Evolutionary conservation across 2,888 invertebrate genomes (phyloP).

Genomic region (Ptilodon capucinus): DNA sequence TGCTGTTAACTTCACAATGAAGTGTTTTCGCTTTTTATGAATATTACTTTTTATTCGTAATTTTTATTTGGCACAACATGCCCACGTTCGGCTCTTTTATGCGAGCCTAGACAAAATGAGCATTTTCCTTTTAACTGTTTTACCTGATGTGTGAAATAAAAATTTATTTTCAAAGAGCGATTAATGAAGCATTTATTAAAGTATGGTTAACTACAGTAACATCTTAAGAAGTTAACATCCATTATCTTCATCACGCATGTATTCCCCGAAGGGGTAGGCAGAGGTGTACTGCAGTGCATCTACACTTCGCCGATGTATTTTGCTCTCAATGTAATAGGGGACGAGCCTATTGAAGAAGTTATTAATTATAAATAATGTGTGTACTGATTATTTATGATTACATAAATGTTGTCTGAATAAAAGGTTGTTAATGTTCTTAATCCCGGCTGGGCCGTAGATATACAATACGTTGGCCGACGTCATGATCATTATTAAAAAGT

Average conservation of each 20-base stretch:
- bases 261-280: no score
- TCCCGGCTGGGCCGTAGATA: conserved; percentile 2
- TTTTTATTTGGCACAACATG: conserved; percentile 8
- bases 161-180: conserved; percentile 20
- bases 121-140: conserved; percentile 24
- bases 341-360: background rate
- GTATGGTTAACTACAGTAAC: no score
- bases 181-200: conserved; percentile 6
- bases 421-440: conserved; percentile 9
- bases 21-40: conserved; percentile 9
- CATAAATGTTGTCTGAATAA: background rate
- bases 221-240: no score
- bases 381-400: background rate
- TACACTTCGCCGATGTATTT: no score
- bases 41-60: background rate
- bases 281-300: no score
- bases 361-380: background rate
- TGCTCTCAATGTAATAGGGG: no score
- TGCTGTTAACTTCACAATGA: conserved; percentile 14
- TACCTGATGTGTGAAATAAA: conserved; percentile 25
- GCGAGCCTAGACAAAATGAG: conserved; percentile 26
- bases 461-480: conserved; percentile 25
- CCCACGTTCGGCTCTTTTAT: conserved; percentile 10
- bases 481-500: conserved; percentile 52
- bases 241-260: no score